Base-by-base conservation (phyloP, 1,140 invertebrate species). In the Nephila pilipes region DNA sequence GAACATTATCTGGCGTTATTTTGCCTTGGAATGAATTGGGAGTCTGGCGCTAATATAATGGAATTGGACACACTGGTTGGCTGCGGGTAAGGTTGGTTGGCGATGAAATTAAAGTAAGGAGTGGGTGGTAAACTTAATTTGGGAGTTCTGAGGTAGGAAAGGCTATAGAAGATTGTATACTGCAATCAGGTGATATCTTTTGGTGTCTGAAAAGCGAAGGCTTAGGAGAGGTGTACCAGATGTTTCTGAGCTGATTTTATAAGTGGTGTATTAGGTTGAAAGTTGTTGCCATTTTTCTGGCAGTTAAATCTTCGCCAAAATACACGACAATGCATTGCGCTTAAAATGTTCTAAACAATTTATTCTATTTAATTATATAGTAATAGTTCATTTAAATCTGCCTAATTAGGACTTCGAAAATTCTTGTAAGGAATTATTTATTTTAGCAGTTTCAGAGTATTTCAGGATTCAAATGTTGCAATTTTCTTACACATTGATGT, bases 1-100 rank as follows among this genome's bases (percentile, higher is more conserved):
- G 80, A n/a, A 46, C 46, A 55, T 81, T 81, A 54, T 46, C 80
- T 46, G 16, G 29, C 32, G 75, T 80, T 46, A 80, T 80, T 80
- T 38, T 32, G 75, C 32, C 69, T 29, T 32, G 29, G 29, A 75
- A 75, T 75, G 69, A 75, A 75, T 75, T 18, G 29, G 29, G 69
- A 36, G 25, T 75, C 29, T 32, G 12, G 25, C 25, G 18, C 6
- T 60, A 60, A 60, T 60, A 36, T 36, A 75, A 75, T 80, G 75
- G 20, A 36, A 46, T 46, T 36, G 75, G 75, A 36, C 38, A 46
- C 29, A 54, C n/a, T 54, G 14, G 2, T 20, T 54, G 1, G 12
- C n/a, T 81, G 36, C 22, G 38, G 25, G 69, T 36, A 75, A 22
- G 22, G 46, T 81, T 46, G 80, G 80, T 81, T 81, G 38, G 36